Evolutionary conservation across 2,888 invertebrate species (phyloP), one percentile per base, ranked within the genome.

Genomic region (Proisotoma minuta): DNA sequence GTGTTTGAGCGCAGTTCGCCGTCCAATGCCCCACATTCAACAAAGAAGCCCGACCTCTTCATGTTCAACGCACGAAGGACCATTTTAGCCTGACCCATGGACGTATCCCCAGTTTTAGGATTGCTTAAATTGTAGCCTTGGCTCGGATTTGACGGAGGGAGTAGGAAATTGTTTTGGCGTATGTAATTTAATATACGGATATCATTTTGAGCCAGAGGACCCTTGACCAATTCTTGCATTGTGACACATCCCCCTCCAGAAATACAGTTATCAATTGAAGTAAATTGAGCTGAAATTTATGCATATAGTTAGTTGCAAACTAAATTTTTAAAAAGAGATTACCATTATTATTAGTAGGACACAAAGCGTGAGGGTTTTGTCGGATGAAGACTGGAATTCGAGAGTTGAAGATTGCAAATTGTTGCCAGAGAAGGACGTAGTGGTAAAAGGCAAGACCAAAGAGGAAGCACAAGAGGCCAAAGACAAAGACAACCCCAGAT

Each of bases 1-100:
- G 81, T 81, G 72, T 82, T 82, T 40, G 82, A 82, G 23, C 81
- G 75, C 1, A 79, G 79, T 71, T 82, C 82, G 0, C 82, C 82
- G 70, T 82, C 81, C 62, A 81, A 75, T 10, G 82, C 82, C 15
- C 82, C 82, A 66, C 80, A 81, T 72, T 82, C 82, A 26, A 83
- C 76, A 74, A 82, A 83, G 73, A 82, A 81, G 10, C 66, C 66
- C 23, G 59, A 57, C 43, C 40, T 60, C 28, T 61, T 52, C 20
- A 64, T 62, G 58, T 69, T 66, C 10, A 71, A 57, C 22, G 65
- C 66, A 63, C 65, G 65, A 47, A 62, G 5, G 3, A 70, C 67
- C 49, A 70, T 54, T 52, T 62, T 62, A 12, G 67, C 59, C 51
- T 70, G 70, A n/a, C 70, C 70, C 67, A 67, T 67, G 10, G 67